phyloP scores from a whole-genome alignment of 2,113 vertebrate species.

The Prinia subflava region DNA sequence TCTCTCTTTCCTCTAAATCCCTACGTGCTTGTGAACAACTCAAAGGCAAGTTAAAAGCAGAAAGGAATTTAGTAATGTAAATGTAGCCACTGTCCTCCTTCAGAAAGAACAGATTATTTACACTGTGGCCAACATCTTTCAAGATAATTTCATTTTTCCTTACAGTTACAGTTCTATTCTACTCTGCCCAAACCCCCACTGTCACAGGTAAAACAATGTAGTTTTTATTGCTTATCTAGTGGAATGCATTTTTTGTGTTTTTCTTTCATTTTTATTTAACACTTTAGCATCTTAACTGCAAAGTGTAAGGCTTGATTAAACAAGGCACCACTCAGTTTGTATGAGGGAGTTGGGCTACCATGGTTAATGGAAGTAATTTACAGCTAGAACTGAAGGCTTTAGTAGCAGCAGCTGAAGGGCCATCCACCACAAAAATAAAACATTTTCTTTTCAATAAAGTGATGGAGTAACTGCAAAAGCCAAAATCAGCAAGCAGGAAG shows the following conservation, averaged over 20 bases:
- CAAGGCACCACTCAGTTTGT: neutral
- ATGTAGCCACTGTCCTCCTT: neutral
- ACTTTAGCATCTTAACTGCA: neutral
- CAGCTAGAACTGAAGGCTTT: neutral
- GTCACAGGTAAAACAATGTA: neutral
- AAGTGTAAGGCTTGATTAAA: neutral
- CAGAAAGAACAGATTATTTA: neutral
- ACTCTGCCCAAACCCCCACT: neutral
- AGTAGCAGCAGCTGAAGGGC: neutral
- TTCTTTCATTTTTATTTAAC: neutral
- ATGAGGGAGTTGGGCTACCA: neutral
- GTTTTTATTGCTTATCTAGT: neutral
- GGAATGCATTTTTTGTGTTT: neutral
- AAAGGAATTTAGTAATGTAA: neutral
- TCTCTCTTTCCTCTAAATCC: neutral
- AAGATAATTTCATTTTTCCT: neutral
- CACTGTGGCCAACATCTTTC: neutral
- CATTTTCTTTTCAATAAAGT: neutral
- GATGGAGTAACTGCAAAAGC: neutral
- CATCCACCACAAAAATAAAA: neutral
- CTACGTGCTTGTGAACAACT: neutral
- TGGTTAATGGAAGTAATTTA: neutral
- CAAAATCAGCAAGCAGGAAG: neutral
- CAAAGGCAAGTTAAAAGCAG: neutral
- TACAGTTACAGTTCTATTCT: neutral